Conservation (phyloP, 2,113 vertebrate genomes). For the Neopipo cinnamomea region DNA sequence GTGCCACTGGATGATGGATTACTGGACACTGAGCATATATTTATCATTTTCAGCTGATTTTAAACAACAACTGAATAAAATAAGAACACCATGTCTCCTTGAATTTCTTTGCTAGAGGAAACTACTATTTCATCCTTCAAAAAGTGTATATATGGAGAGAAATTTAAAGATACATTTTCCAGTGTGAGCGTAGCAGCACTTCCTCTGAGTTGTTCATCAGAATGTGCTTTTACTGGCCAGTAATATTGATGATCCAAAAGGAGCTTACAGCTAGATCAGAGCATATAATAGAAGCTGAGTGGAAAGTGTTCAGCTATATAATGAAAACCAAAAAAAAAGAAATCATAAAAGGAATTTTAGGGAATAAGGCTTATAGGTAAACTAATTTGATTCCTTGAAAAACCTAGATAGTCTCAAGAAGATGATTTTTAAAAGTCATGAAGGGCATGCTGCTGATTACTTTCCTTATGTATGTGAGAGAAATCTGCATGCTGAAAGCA, state of each 20-base stretch:
- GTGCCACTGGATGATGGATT: constrained; percentile 1
- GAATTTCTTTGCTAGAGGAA: not conserved
- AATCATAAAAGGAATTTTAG: not conserved
- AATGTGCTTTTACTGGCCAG: not conserved
- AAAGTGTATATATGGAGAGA: not conserved
- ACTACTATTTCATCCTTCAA: not conserved
- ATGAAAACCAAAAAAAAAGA: not conserved
- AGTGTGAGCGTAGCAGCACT: not conserved
- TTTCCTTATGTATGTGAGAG: not conserved
- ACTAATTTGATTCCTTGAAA: not conserved
- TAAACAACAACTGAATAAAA: constrained; percentile 7
- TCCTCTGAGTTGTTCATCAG: not conserved
- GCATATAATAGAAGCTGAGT: not conserved
- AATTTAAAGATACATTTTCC: not conserved
- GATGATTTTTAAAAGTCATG: not conserved
- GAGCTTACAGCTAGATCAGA: not conserved
- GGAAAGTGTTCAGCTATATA: not conserved
- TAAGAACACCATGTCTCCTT: not conserved
- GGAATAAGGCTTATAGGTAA: not conserved
- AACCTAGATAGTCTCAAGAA: not conserved
- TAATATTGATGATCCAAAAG: not conserved
- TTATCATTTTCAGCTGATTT: constrained; percentile 33
- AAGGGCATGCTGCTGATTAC: not conserved
- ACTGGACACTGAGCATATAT: not conserved
- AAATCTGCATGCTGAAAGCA: not conserved